Base-by-base conservation (phyloP, 2,888 invertebrate genomes). In the Hipparchia semele region DNA sequence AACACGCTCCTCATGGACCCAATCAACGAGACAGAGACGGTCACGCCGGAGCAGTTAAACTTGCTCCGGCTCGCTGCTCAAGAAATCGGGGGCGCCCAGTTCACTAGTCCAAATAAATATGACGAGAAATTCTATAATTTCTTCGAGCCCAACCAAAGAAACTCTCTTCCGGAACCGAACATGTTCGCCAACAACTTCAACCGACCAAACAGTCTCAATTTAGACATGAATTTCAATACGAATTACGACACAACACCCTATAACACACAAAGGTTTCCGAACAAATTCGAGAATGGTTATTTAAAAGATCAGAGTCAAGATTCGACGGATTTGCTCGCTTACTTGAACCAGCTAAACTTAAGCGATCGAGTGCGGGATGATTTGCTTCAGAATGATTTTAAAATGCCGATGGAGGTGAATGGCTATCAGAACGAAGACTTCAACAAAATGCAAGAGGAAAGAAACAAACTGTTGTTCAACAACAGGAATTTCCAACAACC, bases 11-110 rank as follows among this genome's bases (percentile, higher is more conserved):
- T 91, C 0, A 88, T 87, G 2, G 92, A 92, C n/a, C 78, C 88
- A 1, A 81, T 91, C 4, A 77, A 84, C 0, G 91, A 91, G 12
- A 80, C 82, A 8, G 89, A 90, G 2, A 73, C 79, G 0, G 92
- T 92, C 0, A 88, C 92, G 0, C 91, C 91, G 2, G 94, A 92
- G 81, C 94, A 94, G 77, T 80, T 94, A 0, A 94, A 94, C 77
- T 79, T 94, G 62, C 84, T 94, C 72, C 86, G 94, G 79, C 81
- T 94, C 33, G 94, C 94, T n/a, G 93, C 94, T 4, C 94, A 94
- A 82, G 92, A 94, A 79, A 92, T 94, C 0, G 92, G 94, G 4
- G 93, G 93, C 2, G 93, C 94, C 2, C 94, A 94, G 75, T 93
- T 93, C 82, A 80, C 89, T 54, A 89, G 83, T 72, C 90, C 90